phyloP scores from a whole-genome alignment of 1,140 invertebrate species.

The Acromyrmex heyeri region DNA sequence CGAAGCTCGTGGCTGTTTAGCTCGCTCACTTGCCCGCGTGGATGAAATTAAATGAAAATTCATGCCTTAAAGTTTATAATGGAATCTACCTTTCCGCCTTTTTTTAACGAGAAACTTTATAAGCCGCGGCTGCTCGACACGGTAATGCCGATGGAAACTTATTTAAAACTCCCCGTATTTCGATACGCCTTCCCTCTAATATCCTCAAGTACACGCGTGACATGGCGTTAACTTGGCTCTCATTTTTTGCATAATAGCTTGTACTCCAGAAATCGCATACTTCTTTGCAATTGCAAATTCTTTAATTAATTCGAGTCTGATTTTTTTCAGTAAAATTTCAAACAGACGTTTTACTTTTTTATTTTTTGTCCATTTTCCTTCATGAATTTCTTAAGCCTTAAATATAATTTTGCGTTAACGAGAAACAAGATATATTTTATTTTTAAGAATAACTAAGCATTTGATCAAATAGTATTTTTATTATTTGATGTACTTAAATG shows the following conservation, averaged over 20 bases:
- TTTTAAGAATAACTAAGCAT: neutral
- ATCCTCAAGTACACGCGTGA: constrained; percentile 39
- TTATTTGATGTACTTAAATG: neutral
- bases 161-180: constrained; percentile 56
- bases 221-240: constrained; percentile 49
- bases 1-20: constrained; percentile 43
- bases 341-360: neutral
- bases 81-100: constrained; percentile 54
- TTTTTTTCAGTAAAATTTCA: neutral
- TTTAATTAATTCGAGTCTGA: neutral
- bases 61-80: constrained; percentile 65
- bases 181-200: constrained; percentile 39
- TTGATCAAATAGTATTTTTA: neutral
- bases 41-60: constrained; percentile 63
- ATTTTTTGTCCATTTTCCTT: neutral
- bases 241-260: neutral
- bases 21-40: constrained; percentile 20
- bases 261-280: neutral
- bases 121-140: constrained; percentile 53
- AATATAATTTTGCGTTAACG: neutral
- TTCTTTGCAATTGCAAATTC: neutral
- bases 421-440: neutral
- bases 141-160: constrained; percentile 59
- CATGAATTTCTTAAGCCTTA: neutral
- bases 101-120: constrained; percentile 60